A percentile compares a stretch with the other conserved stretches of the same genome.
Evolutionary conservation across 2,888 invertebrate genomes (phyloP).

Genomic region (Desoria tigrina): DNA sequence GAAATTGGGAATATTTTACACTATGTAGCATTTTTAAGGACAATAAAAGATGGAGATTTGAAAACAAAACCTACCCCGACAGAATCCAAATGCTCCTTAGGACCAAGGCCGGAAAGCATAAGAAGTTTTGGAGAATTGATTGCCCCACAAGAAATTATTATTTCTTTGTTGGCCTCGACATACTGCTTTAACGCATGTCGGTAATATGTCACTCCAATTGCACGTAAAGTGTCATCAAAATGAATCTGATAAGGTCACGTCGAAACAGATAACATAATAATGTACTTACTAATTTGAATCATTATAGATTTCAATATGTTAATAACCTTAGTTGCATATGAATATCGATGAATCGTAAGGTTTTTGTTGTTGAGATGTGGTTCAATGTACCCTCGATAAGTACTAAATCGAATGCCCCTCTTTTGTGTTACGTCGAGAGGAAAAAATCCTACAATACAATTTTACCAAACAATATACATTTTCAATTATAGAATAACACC

Average conservation of each 20-base stretch:
- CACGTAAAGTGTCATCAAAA: constrained; percentile 19
- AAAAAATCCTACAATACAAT: constrained; percentile 19
- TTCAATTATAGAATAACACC: background rate
- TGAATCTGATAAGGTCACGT: too few relatives aligned
- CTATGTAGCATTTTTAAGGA: background rate
- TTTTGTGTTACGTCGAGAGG: constrained; percentile 33
- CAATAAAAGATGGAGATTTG: background rate
- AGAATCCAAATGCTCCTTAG: constrained; percentile 15
- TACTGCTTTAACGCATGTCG: constrained; percentile 14
- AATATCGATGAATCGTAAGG: constrained; percentile 27
- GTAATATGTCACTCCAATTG: constrained; percentile 28
- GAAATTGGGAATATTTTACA: too few relatives aligned
- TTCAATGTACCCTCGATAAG: constrained; percentile 33
- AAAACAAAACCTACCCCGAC: background rate
- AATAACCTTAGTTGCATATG: constrained; percentile 33
- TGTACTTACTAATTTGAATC: too few relatives aligned
- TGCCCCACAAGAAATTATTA: constrained; percentile 23
- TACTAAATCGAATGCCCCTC: constrained; percentile 26
- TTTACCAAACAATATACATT: background rate
- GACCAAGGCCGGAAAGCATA: constrained; percentile 26
- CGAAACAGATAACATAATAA: too few relatives aligned
- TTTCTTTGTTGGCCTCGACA: constrained; percentile 23
- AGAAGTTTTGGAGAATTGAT: constrained; percentile 22
- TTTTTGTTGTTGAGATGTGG: constrained; percentile 28
- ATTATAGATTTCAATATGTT: too few relatives aligned